phyloP scores from a whole-genome alignment of 2,797 vertebrate species.

The Halcyon badia region DNA sequence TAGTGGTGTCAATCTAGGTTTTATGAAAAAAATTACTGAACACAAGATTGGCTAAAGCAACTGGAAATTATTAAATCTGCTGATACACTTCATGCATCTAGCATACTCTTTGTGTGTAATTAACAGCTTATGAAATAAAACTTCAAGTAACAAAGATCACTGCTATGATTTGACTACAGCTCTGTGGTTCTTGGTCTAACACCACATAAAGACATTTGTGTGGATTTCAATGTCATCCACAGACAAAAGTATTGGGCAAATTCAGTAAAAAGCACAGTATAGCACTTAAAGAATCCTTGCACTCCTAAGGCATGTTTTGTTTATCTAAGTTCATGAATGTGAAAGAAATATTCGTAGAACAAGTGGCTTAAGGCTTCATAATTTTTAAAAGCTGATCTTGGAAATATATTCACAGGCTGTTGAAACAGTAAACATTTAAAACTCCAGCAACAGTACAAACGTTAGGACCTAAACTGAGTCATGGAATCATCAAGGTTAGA shows the following conservation, averaged over 20 bases:
- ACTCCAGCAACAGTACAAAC: background rate
- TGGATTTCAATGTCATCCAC: background rate
- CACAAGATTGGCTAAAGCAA: background rate
- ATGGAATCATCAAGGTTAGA: too few species aligned
- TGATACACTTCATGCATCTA: background rate
- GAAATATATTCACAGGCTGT: constrained; percentile 34
- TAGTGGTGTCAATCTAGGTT: background rate
- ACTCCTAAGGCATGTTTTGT: constrained; percentile 11
- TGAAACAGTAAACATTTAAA: constrained; percentile 46
- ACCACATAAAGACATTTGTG: constrained; percentile 38
- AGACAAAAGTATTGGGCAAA: background rate
- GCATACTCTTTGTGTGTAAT: constrained; percentile 15
- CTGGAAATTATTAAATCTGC: constrained; percentile 46
- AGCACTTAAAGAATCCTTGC: background rate
- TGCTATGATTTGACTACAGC: constrained; percentile 39
- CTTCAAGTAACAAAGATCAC: constrained; percentile 48
- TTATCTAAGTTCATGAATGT: constrained; percentile 3
- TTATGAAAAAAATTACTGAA: constrained; percentile 25
- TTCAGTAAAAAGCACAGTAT: constrained; percentile 30
- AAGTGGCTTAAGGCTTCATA: constrained; percentile 45
- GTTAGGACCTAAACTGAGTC: background rate
- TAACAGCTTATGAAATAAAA: constrained; percentile 55
- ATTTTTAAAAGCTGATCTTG: constrained; percentile 63
- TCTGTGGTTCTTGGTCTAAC: constrained; percentile 51
- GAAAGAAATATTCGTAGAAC: constrained; percentile 9